Conservation (phyloP, 1,140 invertebrate species). For the Daktulosphaira vitifoliae region DNA sequence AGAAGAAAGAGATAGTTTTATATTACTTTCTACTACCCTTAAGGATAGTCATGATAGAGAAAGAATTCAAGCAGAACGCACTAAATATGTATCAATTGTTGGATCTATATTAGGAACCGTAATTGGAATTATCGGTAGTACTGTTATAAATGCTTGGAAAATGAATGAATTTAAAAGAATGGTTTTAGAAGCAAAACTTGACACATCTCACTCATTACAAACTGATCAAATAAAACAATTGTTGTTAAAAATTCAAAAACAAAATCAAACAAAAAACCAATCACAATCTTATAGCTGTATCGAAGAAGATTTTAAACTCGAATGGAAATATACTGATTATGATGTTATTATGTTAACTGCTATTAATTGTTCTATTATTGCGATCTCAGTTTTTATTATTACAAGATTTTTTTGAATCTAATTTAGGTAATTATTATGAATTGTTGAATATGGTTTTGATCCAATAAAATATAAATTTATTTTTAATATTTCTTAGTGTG, state of each 20-base stretch:
- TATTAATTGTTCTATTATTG: slow-evolving; percentile 23
- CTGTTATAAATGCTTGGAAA: slow-evolving; percentile 55
- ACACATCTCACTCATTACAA: slow-evolving; percentile 4
- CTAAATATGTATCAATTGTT: slow-evolving; percentile 69
- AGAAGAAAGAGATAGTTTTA: slow-evolving; percentile 58
- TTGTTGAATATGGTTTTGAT: slow-evolving; percentile 6
- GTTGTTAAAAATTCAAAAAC: slow-evolving; percentile 15
- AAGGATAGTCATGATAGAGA: slow-evolving; percentile 66
- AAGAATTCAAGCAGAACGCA: slow-evolving; percentile 60
- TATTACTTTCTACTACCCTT: slow-evolving; percentile 55
- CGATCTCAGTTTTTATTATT: slow-evolving; percentile 3
- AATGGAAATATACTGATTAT: slow-evolving; percentile 14
- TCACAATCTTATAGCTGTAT: neutral
- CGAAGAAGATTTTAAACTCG: neutral
- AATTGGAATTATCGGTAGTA: slow-evolving; percentile 57
- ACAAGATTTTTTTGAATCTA: slow-evolving; percentile 17
- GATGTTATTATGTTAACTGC: slow-evolving; percentile 23
- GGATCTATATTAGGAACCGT: slow-evolving; percentile 60
- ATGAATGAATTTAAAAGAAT: slow-evolving; percentile 57
- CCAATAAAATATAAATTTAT: slow-evolving; percentile 15
- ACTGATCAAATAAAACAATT: slow-evolving; percentile 18
- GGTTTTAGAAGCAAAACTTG: slow-evolving; percentile 41
- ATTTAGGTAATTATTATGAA: neutral
- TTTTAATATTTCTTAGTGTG: no score
- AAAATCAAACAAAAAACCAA: slow-evolving; percentile 14